A percentile compares a stretch with the other conserved stretches of the same genome.
Conservation (phyloP, 1,140 invertebrate genomes). For the Manduca sexta region DNA sequence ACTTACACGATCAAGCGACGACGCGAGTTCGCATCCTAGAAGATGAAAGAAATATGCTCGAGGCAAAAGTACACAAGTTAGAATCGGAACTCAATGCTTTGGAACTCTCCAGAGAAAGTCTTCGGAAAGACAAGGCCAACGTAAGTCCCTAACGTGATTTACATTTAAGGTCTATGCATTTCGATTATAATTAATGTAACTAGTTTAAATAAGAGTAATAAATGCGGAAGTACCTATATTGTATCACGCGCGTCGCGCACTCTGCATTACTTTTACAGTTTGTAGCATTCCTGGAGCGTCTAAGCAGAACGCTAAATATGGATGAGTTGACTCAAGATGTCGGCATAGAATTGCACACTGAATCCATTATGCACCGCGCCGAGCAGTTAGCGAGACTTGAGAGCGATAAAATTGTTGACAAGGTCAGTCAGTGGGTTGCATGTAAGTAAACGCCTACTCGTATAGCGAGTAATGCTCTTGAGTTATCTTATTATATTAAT, state of each 20-base stretch:
- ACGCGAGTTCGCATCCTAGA: slow-evolving; percentile 78
- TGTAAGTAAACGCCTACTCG: slow-evolving; percentile 4
- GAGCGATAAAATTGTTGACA: slow-evolving; percentile 84
- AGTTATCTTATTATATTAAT: too few relatives aligned
- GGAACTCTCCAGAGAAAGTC: slow-evolving; percentile 77
- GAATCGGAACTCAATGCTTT: slow-evolving; percentile 80
- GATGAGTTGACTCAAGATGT: slow-evolving; percentile 85
- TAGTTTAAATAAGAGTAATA: background rate
- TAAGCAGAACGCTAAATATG: slow-evolving; percentile 82
- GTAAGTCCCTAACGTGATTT: slow-evolving; percentile 49
- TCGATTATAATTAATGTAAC: background rate
- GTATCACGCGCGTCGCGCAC: background rate
- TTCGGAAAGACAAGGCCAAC: slow-evolving; percentile 80
- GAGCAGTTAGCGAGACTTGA: slow-evolving; percentile 85
- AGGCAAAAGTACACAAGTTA: slow-evolving; percentile 80
- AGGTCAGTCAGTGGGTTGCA: slow-evolving; percentile 71
- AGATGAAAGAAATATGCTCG: slow-evolving; percentile 79
- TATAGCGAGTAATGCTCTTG: slow-evolving; percentile 11
- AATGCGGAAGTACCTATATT: background rate
- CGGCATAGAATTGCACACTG: slow-evolving; percentile 85
- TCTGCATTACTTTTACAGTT: slow-evolving; percentile 72
- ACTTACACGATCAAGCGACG: slow-evolving; percentile 76
- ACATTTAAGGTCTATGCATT: background rate
- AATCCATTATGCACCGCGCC: slow-evolving; percentile 82
- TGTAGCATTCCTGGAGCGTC: slow-evolving; percentile 81